Percentiles rank a stretch among this genome's conserved stretches.
phyloP scores from a whole-genome alignment of 1,140 invertebrate species.

The Aphelinus certus region DNA sequence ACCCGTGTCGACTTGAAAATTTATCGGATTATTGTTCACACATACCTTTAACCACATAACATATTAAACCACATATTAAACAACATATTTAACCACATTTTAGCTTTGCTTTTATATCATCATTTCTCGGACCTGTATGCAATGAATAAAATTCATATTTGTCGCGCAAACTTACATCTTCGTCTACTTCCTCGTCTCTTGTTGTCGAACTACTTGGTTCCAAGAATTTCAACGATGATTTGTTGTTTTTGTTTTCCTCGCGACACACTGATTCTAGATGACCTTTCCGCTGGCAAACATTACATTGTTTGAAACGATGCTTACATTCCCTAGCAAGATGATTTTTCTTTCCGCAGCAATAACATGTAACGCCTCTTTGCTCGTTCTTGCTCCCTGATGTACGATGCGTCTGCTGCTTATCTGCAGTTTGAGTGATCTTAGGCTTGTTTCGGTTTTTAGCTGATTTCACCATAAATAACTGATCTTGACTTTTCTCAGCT shows the following conservation, averaged over 20 bases:
- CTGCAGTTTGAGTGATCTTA: too few relatives aligned
- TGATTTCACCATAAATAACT: too few relatives aligned
- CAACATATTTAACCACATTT: neutral
- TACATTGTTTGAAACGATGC: conserved; percentile 32
- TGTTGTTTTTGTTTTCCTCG: neutral
- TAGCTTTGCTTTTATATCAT: neutral
- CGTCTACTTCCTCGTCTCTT: neutral
- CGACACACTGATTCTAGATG: conserved; percentile 41
- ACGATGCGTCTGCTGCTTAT: neutral
- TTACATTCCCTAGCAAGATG: conserved; percentile 35
- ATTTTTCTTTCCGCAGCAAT: conserved; percentile 38
- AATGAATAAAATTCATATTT: too few relatives aligned
- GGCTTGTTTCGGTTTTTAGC: too few relatives aligned
- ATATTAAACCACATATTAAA: neutral
- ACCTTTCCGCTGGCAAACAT: conserved; percentile 34
- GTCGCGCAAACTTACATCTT: too few relatives aligned
- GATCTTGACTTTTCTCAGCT: too few relatives aligned
- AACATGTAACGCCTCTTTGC: conserved; percentile 5
- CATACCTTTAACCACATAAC: conserved; percentile 12
- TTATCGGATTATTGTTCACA: conserved; percentile 12
- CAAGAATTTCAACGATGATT: too few relatives aligned
- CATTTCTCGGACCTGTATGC: too few relatives aligned
- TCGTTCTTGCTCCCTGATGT: neutral
- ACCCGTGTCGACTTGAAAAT: conserved; percentile 24
- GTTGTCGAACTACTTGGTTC: neutral